These are phyloP conservation scores for Drosophila flavopinicola DNA, from an alignment of 2,888 invertebrate genomes.

Conservation along the genomic window DNA sequence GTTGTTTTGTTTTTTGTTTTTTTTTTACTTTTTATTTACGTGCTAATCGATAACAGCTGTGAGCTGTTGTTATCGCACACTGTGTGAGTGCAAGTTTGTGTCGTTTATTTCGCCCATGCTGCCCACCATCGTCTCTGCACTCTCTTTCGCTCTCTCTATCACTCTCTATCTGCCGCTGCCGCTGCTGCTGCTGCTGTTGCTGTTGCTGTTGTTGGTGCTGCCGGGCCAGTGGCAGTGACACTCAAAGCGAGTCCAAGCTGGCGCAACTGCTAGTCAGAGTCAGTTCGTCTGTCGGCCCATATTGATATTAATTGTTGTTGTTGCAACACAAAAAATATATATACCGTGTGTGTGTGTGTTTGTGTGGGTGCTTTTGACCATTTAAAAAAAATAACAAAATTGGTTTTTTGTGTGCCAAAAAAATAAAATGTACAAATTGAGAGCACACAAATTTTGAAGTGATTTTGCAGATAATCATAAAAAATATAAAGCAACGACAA, in stretches of 20 bases:
- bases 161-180: no score
- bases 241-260: conserved; percentile 54
- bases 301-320: conserved; percentile 55
- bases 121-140: conserved; percentile 35
- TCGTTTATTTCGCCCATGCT: conserved; percentile 29
- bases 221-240: conserved; percentile 73
- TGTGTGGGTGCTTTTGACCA: conserved; percentile 54
- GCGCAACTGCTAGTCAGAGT: conserved; percentile 57
- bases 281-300: conserved; percentile 63
- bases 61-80: conserved; percentile 44
- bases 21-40: conserved; percentile 31
- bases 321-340: conserved; percentile 25
- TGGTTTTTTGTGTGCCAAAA: conserved; percentile 52
- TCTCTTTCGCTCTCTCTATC: conserved; percentile 14
- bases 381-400: conserved; percentile 43
- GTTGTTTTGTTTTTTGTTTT: conserved; percentile 40
- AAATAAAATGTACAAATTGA: conserved; percentile 32
- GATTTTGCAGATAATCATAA: conserved; percentile 60
- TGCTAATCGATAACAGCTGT: conserved; percentile 70
- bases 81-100: conserved; percentile 27
- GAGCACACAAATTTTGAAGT: conserved; percentile 55
- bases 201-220: conserved; percentile 24
- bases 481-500: conserved; percentile 28
- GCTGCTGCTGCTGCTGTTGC: conserved; percentile 17
- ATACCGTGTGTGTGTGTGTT: conserved; percentile 51